Base-by-base conservation (phyloP, 2,113 vertebrate genomes). In the Onychostoma macrolepis region DNA sequence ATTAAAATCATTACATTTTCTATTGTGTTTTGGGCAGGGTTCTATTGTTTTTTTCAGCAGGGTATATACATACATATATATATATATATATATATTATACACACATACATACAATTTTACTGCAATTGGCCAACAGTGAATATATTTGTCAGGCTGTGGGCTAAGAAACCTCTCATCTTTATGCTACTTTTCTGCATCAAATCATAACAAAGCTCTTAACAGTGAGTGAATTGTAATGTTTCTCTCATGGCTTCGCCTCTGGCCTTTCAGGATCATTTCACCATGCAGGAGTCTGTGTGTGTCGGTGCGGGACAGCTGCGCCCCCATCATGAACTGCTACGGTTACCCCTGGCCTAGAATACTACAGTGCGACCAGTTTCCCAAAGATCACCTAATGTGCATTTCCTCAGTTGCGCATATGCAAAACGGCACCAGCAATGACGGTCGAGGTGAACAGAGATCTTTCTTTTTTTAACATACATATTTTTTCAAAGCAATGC, bases 281-380 rank as follows among this genome's bases (percentile, higher is more conserved):
- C 95, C 95, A 0, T 95, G 96, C 90, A 91, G 90, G 85, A 96
- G 96, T 90, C 93, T 96, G 85, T 97, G 97, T 0, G 94, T 97
- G 75, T 94, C 95, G 0, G 92, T 97, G 15, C 93, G 94, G 87
- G 94, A 94, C 89, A 97, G 96, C 91, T 97, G 96, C 0, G 95
- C 95, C 0, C 96, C 97, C 2, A 95, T 96, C 87, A 96, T 95
- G 95, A 95, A 93, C 74, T 96, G 96, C 87, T 97, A 96, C 0
- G 93, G 97, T 17, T 96, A 96, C 87, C 95, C 96, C 75, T 96
- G 95, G 96, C 96, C 96, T 0, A 94, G 96, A 88, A 96, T 96
- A 87, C 93, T 97, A 12, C 94, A 94, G 86, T 96, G 96, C 75
- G 90, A 96, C 90, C 91, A 94, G 90, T 97, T 97, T 86, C 96